These are phyloP conservation scores for Lycorma delicatula DNA, from an alignment of 1,140 invertebrate genomes.

Conservation along the genomic window DNA sequence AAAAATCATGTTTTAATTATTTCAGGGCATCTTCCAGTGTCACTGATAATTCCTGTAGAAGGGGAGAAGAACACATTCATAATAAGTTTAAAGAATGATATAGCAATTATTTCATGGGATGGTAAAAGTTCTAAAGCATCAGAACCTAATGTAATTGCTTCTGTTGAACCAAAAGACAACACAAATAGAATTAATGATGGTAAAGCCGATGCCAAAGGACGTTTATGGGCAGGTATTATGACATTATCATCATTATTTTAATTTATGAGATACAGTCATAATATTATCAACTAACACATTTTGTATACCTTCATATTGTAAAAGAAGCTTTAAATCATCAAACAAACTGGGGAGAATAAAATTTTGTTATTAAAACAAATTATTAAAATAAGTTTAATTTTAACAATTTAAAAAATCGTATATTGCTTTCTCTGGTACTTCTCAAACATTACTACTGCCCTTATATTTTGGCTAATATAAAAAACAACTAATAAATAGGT, in stretches of 20 bases:
- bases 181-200: slow-evolving; percentile 41
- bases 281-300: too few relatives aligned
- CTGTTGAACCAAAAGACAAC: neutral
- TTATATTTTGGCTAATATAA: too few relatives aligned
- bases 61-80: slow-evolving; percentile 27
- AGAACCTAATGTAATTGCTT: slow-evolving; percentile 6
- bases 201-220: slow-evolving; percentile 40
- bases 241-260: neutral
- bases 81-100: slow-evolving; percentile 24
- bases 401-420: too few relatives aligned
- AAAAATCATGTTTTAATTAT: too few relatives aligned
- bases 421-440: too few relatives aligned
- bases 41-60: slow-evolving; percentile 35
- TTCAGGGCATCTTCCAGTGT: slow-evolving; percentile 7
- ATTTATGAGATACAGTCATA: neutral
- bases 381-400: too few relatives aligned
- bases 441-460: too few relatives aligned
- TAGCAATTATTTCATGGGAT: slow-evolving; percentile 28
- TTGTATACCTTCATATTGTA: too few relatives aligned
- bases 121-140: slow-evolving; percentile 19
- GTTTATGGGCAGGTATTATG: slow-evolving; percentile 38
- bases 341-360: too few relatives aligned
- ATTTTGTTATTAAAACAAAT: too few relatives aligned
- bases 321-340: too few relatives aligned
- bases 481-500: too few relatives aligned